Evolutionary conservation across 2,797 vertebrate genomes (phyloP).

Genomic region (Champsocephalus gunnari): DNA sequence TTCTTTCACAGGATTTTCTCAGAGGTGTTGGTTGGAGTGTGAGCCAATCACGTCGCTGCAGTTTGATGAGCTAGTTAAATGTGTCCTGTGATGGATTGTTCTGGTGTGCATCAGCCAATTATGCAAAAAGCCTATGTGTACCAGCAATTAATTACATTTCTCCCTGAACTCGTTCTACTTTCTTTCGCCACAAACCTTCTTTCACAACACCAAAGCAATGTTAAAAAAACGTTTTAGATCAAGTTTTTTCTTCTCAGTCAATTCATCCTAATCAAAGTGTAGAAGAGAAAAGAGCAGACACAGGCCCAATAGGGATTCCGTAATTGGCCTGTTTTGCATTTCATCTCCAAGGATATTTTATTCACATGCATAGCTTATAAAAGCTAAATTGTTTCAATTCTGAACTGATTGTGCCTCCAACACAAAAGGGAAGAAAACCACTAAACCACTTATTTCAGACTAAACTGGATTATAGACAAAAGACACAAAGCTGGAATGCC

Average conservation of each 20-base stretch:
- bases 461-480: constrained; percentile 88
- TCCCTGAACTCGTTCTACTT: constrained; percentile 32
- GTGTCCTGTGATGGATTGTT: constrained; percentile 53
- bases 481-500: constrained; percentile 80
- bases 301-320: constrained; percentile 55
- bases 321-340: constrained; percentile 84
- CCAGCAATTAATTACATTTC: constrained; percentile 59
- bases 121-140: constrained; percentile 36
- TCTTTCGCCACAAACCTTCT: constrained; percentile 39
- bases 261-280: constrained; percentile 64
- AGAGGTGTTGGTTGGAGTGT: constrained; percentile 27
- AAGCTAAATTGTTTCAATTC: constrained; percentile 84
- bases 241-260: constrained; percentile 58
- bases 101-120: constrained; percentile 43
- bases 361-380: constrained; percentile 83
- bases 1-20: constrained; percentile 49
- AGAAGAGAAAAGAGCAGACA: constrained; percentile 35
- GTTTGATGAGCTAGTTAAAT: constrained; percentile 60
- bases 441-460: constrained; percentile 87
- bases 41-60: constrained; percentile 16
- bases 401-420: constrained; percentile 82
- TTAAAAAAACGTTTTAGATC: constrained; percentile 41
- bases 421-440: constrained; percentile 57
- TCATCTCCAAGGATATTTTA: constrained; percentile 81
- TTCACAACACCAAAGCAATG: constrained; percentile 26